These are phyloP conservation scores for Esperia sulphurella DNA, from an alignment of 2,888 invertebrate species.

Conservation along the genomic window DNA sequence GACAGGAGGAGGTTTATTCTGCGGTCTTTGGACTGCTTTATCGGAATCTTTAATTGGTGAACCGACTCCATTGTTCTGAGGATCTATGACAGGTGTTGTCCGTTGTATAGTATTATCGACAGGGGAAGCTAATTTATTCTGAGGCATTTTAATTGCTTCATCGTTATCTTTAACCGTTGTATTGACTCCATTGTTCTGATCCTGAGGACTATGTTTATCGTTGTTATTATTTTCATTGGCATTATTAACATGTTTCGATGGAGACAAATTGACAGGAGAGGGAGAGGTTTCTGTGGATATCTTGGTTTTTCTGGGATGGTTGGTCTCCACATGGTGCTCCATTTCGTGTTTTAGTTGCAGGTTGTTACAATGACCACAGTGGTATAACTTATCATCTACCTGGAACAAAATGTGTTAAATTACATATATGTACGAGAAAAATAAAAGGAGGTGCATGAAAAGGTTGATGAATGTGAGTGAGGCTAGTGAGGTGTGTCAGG, in stretches of 20 bases:
- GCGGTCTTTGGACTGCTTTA: too few relatives aligned
- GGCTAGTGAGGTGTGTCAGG: too few relatives aligned
- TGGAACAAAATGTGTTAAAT: slow-evolving; percentile 23
- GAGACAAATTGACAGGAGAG: too few relatives aligned
- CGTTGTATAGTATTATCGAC: too few relatives aligned
- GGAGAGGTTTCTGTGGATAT: neutral
- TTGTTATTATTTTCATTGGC: slow-evolving; percentile 1
- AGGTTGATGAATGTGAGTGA: too few relatives aligned
- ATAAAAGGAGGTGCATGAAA: too few relatives aligned
- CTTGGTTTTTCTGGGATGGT: slow-evolving; percentile 12
- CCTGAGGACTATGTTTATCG: neutral
- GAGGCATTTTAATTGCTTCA: neutral
- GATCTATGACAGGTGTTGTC: too few relatives aligned
- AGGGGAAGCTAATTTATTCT: neutral
- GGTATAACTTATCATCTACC: slow-evolving; percentile 30
- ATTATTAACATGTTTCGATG: neutral
- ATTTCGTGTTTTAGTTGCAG: slow-evolving; percentile 20
- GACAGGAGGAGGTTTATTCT: too few relatives aligned
- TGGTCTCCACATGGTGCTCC: slow-evolving; percentile 20
- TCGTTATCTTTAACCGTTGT: neutral
- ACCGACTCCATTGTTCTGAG: too few relatives aligned
- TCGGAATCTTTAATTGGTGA: too few relatives aligned
- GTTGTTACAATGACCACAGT: slow-evolving; percentile 43
- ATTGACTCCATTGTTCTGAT: neutral
- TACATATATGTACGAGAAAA: too few relatives aligned